Conservation (phyloP, 2,797 vertebrate genomes). For the Thalassophryne amazonica region DNA sequence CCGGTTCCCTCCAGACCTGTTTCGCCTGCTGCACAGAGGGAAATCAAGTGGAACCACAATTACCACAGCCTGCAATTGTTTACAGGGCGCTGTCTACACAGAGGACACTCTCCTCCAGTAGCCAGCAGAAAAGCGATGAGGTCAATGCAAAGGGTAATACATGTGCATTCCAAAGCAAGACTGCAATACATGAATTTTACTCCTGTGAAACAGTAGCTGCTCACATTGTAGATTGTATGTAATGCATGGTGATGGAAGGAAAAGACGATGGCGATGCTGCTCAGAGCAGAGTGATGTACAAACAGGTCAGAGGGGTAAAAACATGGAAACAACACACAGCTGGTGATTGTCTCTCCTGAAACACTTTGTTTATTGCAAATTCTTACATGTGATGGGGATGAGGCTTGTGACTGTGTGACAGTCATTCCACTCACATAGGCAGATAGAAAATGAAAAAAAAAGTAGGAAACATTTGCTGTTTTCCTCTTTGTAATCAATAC, state of each 20-base stretch:
- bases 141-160: slow-evolving; percentile 7
- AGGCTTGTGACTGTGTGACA: no score
- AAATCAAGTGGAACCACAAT: slow-evolving; percentile 66
- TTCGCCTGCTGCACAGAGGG: slow-evolving; percentile 29
- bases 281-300: slow-evolving; percentile 2
- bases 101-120: slow-evolving; percentile 24
- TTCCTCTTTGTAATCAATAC: no score
- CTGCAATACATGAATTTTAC: slow-evolving; percentile 15
- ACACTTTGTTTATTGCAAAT: no score
- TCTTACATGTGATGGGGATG: no score
- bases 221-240: not conserved
- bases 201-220: slow-evolving; percentile 19
- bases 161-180: slow-evolving; percentile 7
- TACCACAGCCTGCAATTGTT: slow-evolving; percentile 56
- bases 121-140: slow-evolving; percentile 6
- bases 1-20: slow-evolving; percentile 18
- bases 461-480: no score
- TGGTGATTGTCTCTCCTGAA: not conserved
- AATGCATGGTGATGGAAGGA: not conserved
- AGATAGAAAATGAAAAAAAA: no score
- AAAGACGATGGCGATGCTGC: slow-evolving; percentile 4
- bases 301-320: slow-evolving; percentile 1
- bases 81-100: slow-evolving; percentile 43
- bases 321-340: not conserved
- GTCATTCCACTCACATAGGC: no score